phyloP scores from a whole-genome alignment of 2,888 invertebrate genomes.

The Clanis bilineata region DNA sequence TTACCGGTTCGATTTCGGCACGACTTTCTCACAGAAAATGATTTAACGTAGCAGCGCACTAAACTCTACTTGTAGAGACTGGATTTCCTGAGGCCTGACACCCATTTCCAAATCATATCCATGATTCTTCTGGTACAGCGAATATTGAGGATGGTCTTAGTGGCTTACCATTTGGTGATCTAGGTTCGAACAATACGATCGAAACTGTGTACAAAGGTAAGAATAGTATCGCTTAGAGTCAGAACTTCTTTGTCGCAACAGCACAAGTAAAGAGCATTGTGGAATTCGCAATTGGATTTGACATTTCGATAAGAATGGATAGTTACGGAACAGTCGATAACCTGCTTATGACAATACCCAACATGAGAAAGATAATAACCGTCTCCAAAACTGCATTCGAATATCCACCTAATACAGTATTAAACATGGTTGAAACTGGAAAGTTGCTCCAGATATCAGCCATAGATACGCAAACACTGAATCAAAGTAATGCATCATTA shows the following conservation, averaged over 20 bases:
- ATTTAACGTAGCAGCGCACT: no score
- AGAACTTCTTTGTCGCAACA: conserved; percentile 7
- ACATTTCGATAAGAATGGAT: conserved; percentile 51
- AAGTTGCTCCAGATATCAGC: conserved; percentile 27
- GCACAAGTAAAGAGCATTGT: conserved; percentile 7
- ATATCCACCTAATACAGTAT: neutral
- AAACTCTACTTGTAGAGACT: no score
- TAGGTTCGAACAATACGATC: no score
- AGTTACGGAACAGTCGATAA: conserved; percentile 47
- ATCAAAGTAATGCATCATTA: conserved; percentile 58
- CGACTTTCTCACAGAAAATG: no score
- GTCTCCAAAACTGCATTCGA: neutral
- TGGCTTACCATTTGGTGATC: no score
- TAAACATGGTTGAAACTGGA: conserved; percentile 20
- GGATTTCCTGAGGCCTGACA: no score
- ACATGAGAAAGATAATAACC: conserved; percentile 24
- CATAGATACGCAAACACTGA: conserved; percentile 46
- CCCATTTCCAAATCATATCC: no score
- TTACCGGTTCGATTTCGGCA: no score
- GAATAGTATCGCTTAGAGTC: neutral
- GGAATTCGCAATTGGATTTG: conserved; percentile 28
- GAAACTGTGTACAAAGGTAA: neutral
- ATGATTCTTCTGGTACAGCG: no score
- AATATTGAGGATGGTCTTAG: no score
- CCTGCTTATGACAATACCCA: conserved; percentile 42